Evolutionary conservation across 2,797 vertebrate genomes (phyloP), one percentile per base, ranked within the genome.

Genomic region (Sebastiscus albofasciatus): DNA sequence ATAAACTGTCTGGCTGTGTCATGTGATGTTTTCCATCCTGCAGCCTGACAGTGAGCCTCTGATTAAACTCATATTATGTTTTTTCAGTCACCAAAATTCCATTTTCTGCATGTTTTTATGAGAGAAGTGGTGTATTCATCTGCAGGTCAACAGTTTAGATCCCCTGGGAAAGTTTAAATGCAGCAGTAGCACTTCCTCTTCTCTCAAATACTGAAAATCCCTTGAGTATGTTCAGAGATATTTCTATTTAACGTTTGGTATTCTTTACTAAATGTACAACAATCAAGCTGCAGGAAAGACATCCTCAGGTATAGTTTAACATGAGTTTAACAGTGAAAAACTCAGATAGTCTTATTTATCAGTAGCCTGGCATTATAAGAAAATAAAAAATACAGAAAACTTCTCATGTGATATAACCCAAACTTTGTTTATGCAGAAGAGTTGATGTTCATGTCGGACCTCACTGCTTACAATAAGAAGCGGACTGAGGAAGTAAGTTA

Each of bases 1-100:
- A 39, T 70, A 59, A 77, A 70, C 72, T 52, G 72, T 54, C 36
- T 22, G 27, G 20, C 36, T 52, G n/a, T 46, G 39, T 86, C 71
- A 75, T 73, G 74, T 82, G 87, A 84, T 80, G 79, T 77, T 79
- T 81, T 72, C 67, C 77, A 49, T 34, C 65, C 70, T 27, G 77
- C 13, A 59, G 65, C 27, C 58, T 59, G 34, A 62, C 71, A 10
- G 2, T 14, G 72, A 36, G 33, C 60, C 42, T n/a, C 65, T 52
- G 66, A 81, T 82, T 64, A 29, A 78, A 74, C 34, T 84, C 76
- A 24, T n/a, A 73, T 72, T 33, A 22, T 33, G 0, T 65, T 20
- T 65, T 46, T 65, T 52, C 8, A 52, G 34, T 6, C 13, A 16
- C 3, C 3, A 2, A 60, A 61, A 59, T 36, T 6, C 18, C 0